These are phyloP conservation scores for Hirudinaria manillensis DNA, from an alignment of 2,888 invertebrate species.

Conservation along the genomic window DNA sequence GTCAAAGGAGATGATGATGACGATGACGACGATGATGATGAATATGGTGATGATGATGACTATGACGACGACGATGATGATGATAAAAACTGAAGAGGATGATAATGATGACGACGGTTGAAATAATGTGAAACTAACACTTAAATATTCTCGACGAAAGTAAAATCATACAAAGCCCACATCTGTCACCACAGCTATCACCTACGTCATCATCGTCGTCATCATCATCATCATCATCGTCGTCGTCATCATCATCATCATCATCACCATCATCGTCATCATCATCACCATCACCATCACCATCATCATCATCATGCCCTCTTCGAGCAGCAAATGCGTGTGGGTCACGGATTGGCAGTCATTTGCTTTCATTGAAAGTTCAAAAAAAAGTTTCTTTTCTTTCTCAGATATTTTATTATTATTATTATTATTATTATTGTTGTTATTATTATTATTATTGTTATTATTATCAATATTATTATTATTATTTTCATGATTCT, in stretches of 20 bases:
- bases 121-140: no score
- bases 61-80: background rate
- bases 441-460: constrained; percentile 20
- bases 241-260: background rate
- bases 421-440: constrained; percentile 15
- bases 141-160: no score
- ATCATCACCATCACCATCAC: background rate
- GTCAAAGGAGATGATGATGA: background rate
- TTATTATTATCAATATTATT: constrained; percentile 10
- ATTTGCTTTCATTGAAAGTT: background rate
- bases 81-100: background rate
- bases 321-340: background rate
- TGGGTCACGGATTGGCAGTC: background rate
- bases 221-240: background rate
- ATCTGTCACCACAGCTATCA: no score
- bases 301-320: background rate
- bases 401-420: background rate
- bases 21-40: constrained; percentile 3
- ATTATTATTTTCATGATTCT: background rate
- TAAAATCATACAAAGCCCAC: no score
- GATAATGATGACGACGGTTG: background rate
- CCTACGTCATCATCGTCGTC: constrained; percentile 48
- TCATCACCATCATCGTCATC: background rate
- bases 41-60: background rate
- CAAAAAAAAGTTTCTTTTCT: no score